Base-by-base conservation (phyloP, 2,113 vertebrate species). In the Aphelocoma coerulescens region DNA sequence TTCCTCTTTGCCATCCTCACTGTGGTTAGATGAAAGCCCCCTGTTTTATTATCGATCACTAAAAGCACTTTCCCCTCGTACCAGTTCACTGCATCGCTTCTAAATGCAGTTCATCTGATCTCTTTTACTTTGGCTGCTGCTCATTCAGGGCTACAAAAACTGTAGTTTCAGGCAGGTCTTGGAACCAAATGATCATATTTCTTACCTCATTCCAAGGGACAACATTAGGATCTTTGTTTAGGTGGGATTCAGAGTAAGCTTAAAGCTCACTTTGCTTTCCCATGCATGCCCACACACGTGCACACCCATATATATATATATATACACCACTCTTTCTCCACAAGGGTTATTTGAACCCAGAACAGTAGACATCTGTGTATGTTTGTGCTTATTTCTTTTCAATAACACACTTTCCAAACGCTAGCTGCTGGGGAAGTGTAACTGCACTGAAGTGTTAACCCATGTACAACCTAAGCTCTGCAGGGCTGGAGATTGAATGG, bases 201-300 rank as follows among this genome's bases (percentile, higher is more conserved):
- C 96, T 97, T 86, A 27, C 62, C 81, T 97, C 93, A 97, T 96
- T 93, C 86, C 59, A 62, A 75, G 61, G 89, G 83, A 94, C 96
- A 97, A 97, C 97, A 97, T 97, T 96, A 91, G 91, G 82, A 95
- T 96, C 97, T 98, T 98, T 98, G 98, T 98, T 97, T 95, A 71
- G 77, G 91, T 88, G 76, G 79, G 87, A 85, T 96, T 96, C 81
- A n/a, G 89, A 89, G 73, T 75, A 73, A 88, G 95, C 95, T 92
- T 94, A 95, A 91, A 15, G 85, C 81, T 78, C 75, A 7, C 46
- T 96, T 76, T 83, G 85, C 95, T 93, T 89, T 87, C 85, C 72
- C 91, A 84, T 95, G 86, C 88, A 63, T 91, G 91, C 91, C 94
- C 89, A 95, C 92, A 94, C 94, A 94, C 19, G 8, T 89, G 91